A percentile compares a stretch with the other conserved stretches of the same genome.
phyloP scores from a whole-genome alignment of 2,888 invertebrate species.

The Cetonia aurata region DNA sequence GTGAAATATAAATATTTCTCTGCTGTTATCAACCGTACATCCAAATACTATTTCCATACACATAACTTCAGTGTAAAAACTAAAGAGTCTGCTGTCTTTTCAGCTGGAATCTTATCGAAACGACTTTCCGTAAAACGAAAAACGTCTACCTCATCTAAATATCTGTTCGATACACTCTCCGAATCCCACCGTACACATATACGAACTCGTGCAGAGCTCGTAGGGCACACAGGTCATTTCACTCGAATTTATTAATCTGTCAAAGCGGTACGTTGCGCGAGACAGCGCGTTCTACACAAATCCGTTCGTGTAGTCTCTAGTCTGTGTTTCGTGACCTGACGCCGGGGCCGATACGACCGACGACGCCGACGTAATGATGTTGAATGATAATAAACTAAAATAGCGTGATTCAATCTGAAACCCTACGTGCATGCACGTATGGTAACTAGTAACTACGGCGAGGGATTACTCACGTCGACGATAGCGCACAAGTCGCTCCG shows the following conservation, averaged over 20 bases:
- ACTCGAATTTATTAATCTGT: conserved; percentile 12
- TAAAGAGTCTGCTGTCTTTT: too few relatives aligned
- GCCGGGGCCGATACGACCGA: not conserved
- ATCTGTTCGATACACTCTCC: too few relatives aligned
- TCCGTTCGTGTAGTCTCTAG: conserved; percentile 8
- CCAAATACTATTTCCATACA: too few relatives aligned
- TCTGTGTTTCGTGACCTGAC: not conserved
- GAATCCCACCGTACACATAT: too few relatives aligned
- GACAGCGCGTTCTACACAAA: not conserved
- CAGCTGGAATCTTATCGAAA: too few relatives aligned
- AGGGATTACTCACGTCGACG: conserved; percentile 16
- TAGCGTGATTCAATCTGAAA: conserved; percentile 25
- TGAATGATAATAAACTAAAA: conserved; percentile 19
- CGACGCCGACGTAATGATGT: not conserved
- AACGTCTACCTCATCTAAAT: too few relatives aligned
- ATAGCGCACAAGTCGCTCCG: conserved; percentile 17
- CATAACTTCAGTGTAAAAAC: too few relatives aligned
- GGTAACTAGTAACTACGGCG: not conserved
- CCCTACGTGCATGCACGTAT: conserved; percentile 18
- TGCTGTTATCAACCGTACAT: too few relatives aligned
- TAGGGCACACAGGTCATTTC: not conserved
- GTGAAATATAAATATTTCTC: too few relatives aligned
- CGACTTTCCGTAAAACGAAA: too few relatives aligned
- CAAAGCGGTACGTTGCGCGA: not conserved
- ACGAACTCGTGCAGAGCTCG: too few relatives aligned